Conservation (phyloP, 2,888 invertebrate genomes). For the Dromius quadrimaculatus region DNA sequence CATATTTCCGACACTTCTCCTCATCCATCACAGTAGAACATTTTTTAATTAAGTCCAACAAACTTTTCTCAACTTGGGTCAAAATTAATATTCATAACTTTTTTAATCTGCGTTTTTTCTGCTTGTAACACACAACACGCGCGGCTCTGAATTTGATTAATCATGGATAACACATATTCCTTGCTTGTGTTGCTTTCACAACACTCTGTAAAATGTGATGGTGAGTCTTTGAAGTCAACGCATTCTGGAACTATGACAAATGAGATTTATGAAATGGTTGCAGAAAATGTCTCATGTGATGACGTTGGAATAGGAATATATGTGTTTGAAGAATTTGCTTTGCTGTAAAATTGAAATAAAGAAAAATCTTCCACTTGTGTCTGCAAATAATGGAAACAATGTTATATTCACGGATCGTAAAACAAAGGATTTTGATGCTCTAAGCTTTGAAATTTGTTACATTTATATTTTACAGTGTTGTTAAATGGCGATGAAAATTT, state of each 20-base stretch:
- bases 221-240: neutral
- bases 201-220: conserved; percentile 29
- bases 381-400: conserved; percentile 39
- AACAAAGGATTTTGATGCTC: conserved; percentile 30
- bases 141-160: conserved; percentile 35
- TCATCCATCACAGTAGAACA: conserved; percentile 46
- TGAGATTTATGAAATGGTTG: conserved; percentile 8
- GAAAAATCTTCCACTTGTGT: conserved; percentile 2
- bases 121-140: conserved; percentile 9
- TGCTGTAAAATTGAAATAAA: too few relatives aligned
- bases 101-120: conserved; percentile 47
- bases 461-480: conserved; percentile 28
- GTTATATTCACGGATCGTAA: conserved; percentile 36
- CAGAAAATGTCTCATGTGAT: conserved; percentile 14
- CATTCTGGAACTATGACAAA: conserved; percentile 15
- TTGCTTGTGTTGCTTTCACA: conserved; percentile 3
- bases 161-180: conserved; percentile 4
- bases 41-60: conserved; percentile 47
- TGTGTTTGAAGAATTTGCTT: too few relatives aligned
- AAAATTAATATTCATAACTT: conserved; percentile 51
- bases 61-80: conserved; percentile 35
- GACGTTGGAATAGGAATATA: conserved; percentile 8
- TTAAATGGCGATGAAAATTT: conserved; percentile 18
- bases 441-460: conserved; percentile 22
- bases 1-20: conserved; percentile 37